These are phyloP conservation scores for Todiramphus chloris DNA, from an alignment of 2,113 vertebrate species.

Conservation along the genomic window DNA sequence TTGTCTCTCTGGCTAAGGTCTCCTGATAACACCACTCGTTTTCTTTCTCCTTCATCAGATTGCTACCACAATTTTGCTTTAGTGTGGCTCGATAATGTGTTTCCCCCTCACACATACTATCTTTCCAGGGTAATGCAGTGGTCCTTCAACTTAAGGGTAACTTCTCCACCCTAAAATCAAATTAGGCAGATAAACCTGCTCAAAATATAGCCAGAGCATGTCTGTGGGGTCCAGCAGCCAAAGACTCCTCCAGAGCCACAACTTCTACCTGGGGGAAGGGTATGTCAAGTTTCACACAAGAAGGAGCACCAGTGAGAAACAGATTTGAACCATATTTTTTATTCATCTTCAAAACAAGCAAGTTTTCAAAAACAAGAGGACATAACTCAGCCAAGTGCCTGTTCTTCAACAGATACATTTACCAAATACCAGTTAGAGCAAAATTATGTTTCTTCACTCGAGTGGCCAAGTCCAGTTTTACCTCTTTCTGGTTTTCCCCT, in stretches of 20 bases:
- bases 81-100: not conserved
- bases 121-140: not conserved
- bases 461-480: not conserved
- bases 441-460: not conserved
- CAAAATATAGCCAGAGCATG: not conserved
- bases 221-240: not conserved
- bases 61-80: not conserved
- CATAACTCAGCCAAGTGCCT: not conserved
- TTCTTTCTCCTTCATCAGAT: not conserved
- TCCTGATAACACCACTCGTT: not conserved
- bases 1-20: not conserved
- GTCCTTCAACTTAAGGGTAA: not conserved
- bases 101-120: not conserved
- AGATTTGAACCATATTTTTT: not conserved
- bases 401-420: not conserved
- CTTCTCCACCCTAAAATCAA: not conserved
- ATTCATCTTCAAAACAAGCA: not conserved
- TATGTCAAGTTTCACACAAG: rapidly evolving
- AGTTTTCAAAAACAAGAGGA: not conserved
- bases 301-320: not conserved
- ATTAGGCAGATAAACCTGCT: not conserved
- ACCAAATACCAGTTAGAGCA: not conserved
- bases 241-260: not conserved
- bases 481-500: not conserved
- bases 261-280: rapidly evolving